Percentiles rank a stretch among this genome's conserved stretches.
Evolutionary conservation across 2,888 invertebrate genomes (phyloP).

Genomic region (Epinotia bilunana): DNA sequence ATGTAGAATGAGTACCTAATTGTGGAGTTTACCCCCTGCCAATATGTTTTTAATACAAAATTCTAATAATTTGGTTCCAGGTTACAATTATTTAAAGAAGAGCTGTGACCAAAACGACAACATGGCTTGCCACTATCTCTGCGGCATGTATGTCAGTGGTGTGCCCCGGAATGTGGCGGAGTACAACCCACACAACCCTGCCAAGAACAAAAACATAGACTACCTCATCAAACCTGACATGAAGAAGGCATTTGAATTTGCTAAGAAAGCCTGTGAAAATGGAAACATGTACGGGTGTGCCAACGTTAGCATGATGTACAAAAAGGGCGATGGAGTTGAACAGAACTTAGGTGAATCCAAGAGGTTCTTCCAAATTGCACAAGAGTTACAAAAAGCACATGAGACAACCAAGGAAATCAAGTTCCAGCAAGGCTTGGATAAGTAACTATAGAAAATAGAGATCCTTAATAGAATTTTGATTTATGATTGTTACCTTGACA

Average conservation of each 20-base stretch:
- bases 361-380: conserved; percentile 88
- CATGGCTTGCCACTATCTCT: conserved; percentile 91
- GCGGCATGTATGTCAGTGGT: conserved; percentile 91
- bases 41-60: not conserved
- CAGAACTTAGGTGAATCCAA: conserved; percentile 89
- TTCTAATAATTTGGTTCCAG: conserved; percentile 58
- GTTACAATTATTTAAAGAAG: conserved; percentile 85
- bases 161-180: conserved; percentile 85
- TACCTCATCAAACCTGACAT: conserved; percentile 87
- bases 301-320: conserved; percentile 95
- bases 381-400: conserved; percentile 88
- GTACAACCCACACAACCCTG: conserved; percentile 69
- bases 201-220: conserved; percentile 76
- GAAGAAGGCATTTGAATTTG: conserved; percentile 91
- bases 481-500: not conserved
- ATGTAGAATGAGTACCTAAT: too few species aligned
- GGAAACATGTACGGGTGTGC: conserved; percentile 95
- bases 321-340: conserved; percentile 92
- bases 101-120: conserved; percentile 85
- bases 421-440: conserved; percentile 84
- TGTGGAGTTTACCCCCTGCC: too few species aligned
- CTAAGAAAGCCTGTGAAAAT: conserved; percentile 91
- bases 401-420: conserved; percentile 80
- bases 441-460: conserved; percentile 46
- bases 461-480: not conserved